Percentiles rank a stretch among this genome's conserved stretches.
phyloP scores from a whole-genome alignment of 1,140 invertebrate species.

The Cephus cinctus region DNA sequence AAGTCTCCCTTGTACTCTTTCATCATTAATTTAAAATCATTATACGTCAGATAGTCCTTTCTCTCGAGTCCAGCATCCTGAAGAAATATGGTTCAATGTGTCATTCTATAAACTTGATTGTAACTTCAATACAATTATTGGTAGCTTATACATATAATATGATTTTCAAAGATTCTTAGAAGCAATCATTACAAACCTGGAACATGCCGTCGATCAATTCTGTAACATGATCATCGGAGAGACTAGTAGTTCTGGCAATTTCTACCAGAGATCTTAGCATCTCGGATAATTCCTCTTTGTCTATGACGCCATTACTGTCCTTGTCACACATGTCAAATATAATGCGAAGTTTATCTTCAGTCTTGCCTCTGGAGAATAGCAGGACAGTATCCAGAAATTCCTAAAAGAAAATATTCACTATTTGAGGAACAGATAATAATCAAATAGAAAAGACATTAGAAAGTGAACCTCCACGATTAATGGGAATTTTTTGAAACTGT shows the following conservation, averaged over 20 bases:
- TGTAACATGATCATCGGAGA: constrained; percentile 87
- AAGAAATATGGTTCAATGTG: constrained; percentile 20
- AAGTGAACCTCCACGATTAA: too few species aligned
- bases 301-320: constrained; percentile 92
- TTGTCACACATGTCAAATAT: constrained; percentile 99
- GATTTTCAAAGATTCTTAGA: not conserved
- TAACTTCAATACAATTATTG: too few species aligned
- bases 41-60: constrained; percentile 90
- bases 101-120: too few species aligned
- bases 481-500: too few species aligned
- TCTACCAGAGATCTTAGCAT: constrained; percentile 93
- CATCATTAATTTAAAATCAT: constrained; percentile 96
- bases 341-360: constrained; percentile 94
- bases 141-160: too few species aligned
- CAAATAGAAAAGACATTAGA: too few species aligned
- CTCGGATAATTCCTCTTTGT: constrained; percentile 90
- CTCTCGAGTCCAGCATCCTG: constrained; percentile 87
- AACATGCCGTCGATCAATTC: constrained; percentile 96
- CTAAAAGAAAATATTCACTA: constrained; percentile 55
- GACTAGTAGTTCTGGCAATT: constrained; percentile 88
- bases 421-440: too few species aligned
- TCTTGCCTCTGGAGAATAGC: constrained; percentile 85
- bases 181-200: constrained; percentile 55
- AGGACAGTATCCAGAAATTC: constrained; percentile 97
- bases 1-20: constrained; percentile 96